These are phyloP conservation scores for Procavia capensis DNA, from an alignment of 2,113 vertebrate genomes.

Conservation along the genomic window DNA sequence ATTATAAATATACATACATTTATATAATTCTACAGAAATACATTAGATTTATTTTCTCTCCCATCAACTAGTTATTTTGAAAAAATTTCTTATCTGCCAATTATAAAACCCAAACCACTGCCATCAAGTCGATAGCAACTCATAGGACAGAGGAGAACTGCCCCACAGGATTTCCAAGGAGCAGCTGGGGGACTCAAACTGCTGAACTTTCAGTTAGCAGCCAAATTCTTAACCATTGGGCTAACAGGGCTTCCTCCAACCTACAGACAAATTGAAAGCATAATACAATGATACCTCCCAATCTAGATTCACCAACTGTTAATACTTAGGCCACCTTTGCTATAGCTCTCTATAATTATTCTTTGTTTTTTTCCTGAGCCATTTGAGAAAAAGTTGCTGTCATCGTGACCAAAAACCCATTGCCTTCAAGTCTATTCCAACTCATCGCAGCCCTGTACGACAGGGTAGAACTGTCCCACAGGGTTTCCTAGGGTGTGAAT, in stretches of 20 bases:
- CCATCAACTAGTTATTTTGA: background rate
- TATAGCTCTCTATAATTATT: background rate
- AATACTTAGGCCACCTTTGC: background rate
- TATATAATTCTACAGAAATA: background rate
- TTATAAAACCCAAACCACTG: too few species aligned
- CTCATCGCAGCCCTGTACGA: background rate
- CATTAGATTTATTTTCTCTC: background rate
- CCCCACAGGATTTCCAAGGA: too few species aligned
- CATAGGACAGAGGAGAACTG: too few species aligned
- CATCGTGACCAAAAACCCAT: background rate
- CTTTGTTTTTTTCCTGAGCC: background rate
- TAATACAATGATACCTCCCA: background rate
- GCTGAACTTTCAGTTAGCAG: too few species aligned
- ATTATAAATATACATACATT: background rate
- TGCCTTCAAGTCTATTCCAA: background rate
- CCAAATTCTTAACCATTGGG: too few species aligned
- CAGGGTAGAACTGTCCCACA: background rate
- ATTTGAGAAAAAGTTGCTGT: background rate
- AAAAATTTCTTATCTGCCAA: background rate
- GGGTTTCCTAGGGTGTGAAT: background rate
- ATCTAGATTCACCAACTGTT: background rate
- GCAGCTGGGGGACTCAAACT: too few species aligned
- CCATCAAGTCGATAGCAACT: background rate
- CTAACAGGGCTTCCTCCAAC: background rate
- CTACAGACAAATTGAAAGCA: background rate